Conservation (phyloP, 23 tunicate genomes). For the Corella eumyota region DNA sequence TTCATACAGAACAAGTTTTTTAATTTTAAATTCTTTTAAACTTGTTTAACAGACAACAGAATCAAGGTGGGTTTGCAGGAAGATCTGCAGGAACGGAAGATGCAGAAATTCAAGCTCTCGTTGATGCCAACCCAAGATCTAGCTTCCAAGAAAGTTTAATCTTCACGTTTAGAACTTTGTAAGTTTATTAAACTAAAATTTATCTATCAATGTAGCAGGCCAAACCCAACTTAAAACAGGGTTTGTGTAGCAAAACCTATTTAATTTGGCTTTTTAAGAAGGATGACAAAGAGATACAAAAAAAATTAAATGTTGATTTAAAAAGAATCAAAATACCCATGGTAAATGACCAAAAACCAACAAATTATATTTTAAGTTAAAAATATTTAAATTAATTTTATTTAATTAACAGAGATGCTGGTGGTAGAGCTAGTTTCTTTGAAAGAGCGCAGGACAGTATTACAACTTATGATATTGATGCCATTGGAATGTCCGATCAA, state of each 20-base stretch:
- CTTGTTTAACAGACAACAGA: too few species aligned
- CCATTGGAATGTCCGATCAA: conserved; percentile 11
- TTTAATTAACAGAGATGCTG: conserved; percentile 10
- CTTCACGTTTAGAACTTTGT: background rate
- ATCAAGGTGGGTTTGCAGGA: background rate
- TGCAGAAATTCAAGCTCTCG: background rate
- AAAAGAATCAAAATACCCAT: too few species aligned
- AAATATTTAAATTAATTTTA: background rate
- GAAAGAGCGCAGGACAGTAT: conserved; percentile 17
- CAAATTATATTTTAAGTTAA: too few species aligned
- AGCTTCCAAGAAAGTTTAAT: conserved; percentile 1
- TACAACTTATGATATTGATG: conserved; percentile 11
- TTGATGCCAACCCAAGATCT: background rate
- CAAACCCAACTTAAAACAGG: too few species aligned
- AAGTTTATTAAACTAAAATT: background rate
- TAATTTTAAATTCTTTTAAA: background rate
- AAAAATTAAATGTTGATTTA: too few species aligned
- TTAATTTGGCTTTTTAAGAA: too few species aligned
- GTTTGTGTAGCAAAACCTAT: too few species aligned
- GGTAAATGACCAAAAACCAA: too few species aligned
- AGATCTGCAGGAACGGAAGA: background rate
- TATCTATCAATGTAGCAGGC: too few species aligned
- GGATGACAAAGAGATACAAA: too few species aligned
- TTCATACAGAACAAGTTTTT: too few species aligned
- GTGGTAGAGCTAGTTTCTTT: background rate